Conservation (phyloP, 2,113 vertebrate species). For the Semnornis frantzii region DNA sequence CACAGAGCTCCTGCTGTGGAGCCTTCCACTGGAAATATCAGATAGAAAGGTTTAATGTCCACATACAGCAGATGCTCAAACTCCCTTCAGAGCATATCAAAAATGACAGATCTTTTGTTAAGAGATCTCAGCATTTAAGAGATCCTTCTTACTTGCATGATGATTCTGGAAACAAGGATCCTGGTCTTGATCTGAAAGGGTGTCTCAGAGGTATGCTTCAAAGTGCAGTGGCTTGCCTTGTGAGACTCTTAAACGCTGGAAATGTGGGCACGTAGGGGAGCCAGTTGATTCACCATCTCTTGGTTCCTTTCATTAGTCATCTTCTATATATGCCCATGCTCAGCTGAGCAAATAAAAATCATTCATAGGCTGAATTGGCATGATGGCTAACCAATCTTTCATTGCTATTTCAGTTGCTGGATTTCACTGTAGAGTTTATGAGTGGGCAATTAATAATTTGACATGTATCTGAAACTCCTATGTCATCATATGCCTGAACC, state of each 20-base stretch:
- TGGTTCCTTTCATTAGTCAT: not conserved
- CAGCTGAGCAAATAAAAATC: not conserved
- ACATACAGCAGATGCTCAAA: not conserved
- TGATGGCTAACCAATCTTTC: not conserved
- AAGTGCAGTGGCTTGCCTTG: not conserved
- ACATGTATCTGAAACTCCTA: not conserved
- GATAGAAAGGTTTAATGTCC: not conserved
- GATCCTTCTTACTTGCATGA: not conserved
- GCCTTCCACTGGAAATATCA: not conserved
- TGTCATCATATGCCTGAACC: not conserved
- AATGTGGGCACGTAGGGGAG: accelerated
- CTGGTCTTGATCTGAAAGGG: not conserved
- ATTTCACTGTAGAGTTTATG: not conserved
- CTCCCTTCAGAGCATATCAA: not conserved
- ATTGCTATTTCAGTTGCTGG: not conserved
- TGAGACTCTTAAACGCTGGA: not conserved
- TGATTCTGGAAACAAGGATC: not conserved
- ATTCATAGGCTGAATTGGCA: not conserved
- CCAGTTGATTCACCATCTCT: not conserved
- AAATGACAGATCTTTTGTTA: not conserved
- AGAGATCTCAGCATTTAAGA: not conserved
- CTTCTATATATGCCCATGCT: not conserved
- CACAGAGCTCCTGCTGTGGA: not conserved
- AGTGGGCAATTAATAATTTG: accelerated
- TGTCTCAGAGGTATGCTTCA: not conserved